phyloP scores from a whole-genome alignment of 2,113 vertebrate species.

The Uropsilus gracilis region DNA sequence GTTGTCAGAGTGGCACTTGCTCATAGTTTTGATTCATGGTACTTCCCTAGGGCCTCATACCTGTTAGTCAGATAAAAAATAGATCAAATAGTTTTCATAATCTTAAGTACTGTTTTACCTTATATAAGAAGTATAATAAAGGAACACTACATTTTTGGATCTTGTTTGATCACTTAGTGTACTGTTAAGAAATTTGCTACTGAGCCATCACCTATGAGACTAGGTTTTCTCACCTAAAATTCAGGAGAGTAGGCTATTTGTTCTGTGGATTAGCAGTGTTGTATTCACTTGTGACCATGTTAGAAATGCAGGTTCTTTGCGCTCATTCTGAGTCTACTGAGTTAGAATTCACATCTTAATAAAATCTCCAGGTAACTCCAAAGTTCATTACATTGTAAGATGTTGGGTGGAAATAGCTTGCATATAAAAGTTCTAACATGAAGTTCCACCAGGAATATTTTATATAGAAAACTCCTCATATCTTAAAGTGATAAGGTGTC shows the following conservation, averaged over 20 bases:
- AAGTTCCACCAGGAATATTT: neutral
- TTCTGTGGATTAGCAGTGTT: neutral
- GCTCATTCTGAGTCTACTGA: neutral
- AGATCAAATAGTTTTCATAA: neutral
- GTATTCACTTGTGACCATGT: no score
- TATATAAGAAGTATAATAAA: neutral
- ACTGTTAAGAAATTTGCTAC: neutral
- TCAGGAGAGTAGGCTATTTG: fast-evolving
- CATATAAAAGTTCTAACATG: neutral
- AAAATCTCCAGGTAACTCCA: neutral
- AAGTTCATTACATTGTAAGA: neutral
- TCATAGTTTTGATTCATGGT: no score
- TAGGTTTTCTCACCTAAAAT: neutral
- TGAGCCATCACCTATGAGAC: neutral
- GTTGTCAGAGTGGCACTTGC: no score
- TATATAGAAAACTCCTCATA: neutral
- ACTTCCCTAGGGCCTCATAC: no score
- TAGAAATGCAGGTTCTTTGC: neutral
- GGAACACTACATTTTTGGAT: neutral
- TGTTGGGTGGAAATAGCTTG: neutral
- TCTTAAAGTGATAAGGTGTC: neutral
- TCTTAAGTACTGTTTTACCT: neutral
- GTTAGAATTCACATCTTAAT: neutral
- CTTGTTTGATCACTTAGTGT: neutral
- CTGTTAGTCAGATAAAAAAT: neutral